A percentile compares a stretch with the other conserved stretches of the same genome.
Conservation (phyloP, 1,140 invertebrate species). For the Sminthurides bifidus region DNA sequence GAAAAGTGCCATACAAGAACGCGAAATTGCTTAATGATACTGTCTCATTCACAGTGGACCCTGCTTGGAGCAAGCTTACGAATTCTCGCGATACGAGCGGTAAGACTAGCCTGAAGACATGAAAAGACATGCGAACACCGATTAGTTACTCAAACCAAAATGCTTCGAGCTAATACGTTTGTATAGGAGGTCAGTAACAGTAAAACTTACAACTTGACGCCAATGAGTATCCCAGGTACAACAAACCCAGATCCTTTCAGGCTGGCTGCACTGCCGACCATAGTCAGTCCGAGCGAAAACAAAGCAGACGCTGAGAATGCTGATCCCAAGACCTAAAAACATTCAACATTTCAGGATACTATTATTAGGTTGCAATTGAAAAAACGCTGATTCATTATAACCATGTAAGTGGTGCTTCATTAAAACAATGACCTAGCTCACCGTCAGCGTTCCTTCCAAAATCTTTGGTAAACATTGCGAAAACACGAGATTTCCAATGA, state of each 20-base stretch:
- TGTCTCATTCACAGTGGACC: constrained; percentile 55
- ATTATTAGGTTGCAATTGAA: constrained; percentile 24
- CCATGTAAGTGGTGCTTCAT: not conserved
- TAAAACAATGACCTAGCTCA: constrained; percentile 36
- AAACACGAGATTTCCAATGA: constrained; percentile 73
- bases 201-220: constrained; percentile 67
- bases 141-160: not conserved
- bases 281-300: constrained; percentile 77
- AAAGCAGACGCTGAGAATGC: constrained; percentile 83
- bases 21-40: constrained; percentile 76
- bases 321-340: constrained; percentile 57
- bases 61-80: constrained; percentile 58
- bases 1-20: constrained; percentile 92
- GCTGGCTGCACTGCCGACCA: constrained; percentile 79
- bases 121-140: constrained; percentile 11
- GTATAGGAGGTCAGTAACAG: not conserved
- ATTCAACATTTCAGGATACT: constrained; percentile 1
- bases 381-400: not conserved
- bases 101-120: constrained; percentile 63
- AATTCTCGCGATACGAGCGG: constrained; percentile 78
- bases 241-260: constrained; percentile 62
- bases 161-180: not conserved
- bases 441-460: constrained; percentile 60
- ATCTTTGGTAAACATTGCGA: constrained; percentile 60
- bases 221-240: constrained; percentile 71